phyloP scores from a whole-genome alignment of 2,113 vertebrate genomes.

The Actinemys pallida region DNA sequence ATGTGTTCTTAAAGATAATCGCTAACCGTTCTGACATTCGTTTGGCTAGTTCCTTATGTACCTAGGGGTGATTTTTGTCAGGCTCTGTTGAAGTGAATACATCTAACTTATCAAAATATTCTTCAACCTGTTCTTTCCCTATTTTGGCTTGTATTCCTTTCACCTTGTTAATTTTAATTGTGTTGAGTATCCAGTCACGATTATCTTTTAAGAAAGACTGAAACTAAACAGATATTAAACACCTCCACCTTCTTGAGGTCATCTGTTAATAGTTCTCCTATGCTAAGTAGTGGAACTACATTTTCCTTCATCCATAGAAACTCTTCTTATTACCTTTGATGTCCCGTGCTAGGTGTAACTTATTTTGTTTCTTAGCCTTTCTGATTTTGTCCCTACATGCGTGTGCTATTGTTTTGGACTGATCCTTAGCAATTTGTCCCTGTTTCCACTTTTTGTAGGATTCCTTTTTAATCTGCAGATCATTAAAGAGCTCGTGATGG shows the following conservation, averaged over 20 bases:
- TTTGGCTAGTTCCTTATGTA: no score
- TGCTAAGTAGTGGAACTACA: no score
- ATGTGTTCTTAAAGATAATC: not conserved
- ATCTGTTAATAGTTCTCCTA: no score
- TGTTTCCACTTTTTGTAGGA: not conserved
- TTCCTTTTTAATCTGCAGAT: not conserved
- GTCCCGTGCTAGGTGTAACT: not conserved
- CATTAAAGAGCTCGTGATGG: not conserved
- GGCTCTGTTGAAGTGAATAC: not conserved
- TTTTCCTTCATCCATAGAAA: not conserved
- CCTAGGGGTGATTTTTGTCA: not conserved
- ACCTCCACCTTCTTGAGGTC: no score
- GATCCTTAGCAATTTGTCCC: not conserved
- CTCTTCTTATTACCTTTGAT: not conserved
- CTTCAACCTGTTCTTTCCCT: not conserved
- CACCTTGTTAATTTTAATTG: not conserved
- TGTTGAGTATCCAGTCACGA: no score
- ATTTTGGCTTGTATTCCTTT: not conserved
- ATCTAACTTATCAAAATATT: not conserved
- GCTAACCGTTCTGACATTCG: not conserved
- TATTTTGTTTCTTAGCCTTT: not conserved
- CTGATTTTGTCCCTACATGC: not conserved
- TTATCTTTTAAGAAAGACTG: no score
- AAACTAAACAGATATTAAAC: no score
- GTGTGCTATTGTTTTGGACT: no score